A percentile compares a stretch with the other conserved stretches of the same genome.
Evolutionary conservation across 2,888 invertebrate genomes (phyloP).

Genomic region (Drosophila fungiperda): DNA sequence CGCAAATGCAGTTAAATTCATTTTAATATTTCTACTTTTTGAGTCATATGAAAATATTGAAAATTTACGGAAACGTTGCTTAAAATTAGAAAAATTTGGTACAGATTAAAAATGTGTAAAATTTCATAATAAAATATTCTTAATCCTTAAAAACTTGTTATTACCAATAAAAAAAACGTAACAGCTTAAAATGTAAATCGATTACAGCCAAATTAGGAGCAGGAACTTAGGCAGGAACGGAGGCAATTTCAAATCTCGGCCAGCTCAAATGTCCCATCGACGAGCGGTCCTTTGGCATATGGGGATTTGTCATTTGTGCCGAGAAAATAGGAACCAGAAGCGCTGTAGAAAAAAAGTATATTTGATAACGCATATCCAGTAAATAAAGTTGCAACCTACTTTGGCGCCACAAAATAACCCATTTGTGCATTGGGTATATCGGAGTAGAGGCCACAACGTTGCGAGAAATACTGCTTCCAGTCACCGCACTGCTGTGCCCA

Average conservation of each 20-base stretch:
- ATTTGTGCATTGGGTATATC: slow-evolving; percentile 80
- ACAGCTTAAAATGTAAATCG: too few species aligned
- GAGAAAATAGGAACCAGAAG: slow-evolving; percentile 86
- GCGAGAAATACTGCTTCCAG: slow-evolving; percentile 86
- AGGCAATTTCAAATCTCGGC: slow-evolving; percentile 17
- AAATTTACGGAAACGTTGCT: background rate
- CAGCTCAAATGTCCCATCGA: slow-evolving; percentile 60
- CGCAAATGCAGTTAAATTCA: background rate
- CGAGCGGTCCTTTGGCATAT: slow-evolving; percentile 70
- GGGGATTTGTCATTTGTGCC: slow-evolving; percentile 67
- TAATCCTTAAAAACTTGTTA: background rate
- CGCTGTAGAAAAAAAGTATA: slow-evolving; percentile 78
- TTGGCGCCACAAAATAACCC: slow-evolving; percentile 86
- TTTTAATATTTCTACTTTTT: background rate
- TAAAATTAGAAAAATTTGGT: background rate
- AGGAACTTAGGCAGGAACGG: background rate
- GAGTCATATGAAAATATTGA: background rate
- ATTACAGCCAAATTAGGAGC: background rate
- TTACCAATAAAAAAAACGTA: background rate
- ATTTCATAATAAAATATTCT: background rate
- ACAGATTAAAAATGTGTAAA: background rate
- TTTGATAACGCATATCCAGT: fast-evolving
- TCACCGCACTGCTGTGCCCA: slow-evolving; percentile 86
- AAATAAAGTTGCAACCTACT: slow-evolving; percentile 81
- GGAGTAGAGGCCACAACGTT: slow-evolving; percentile 84